These are phyloP conservation scores for Horisme vitalbata DNA, from an alignment of 2,888 invertebrate species.

Conservation along the genomic window DNA sequence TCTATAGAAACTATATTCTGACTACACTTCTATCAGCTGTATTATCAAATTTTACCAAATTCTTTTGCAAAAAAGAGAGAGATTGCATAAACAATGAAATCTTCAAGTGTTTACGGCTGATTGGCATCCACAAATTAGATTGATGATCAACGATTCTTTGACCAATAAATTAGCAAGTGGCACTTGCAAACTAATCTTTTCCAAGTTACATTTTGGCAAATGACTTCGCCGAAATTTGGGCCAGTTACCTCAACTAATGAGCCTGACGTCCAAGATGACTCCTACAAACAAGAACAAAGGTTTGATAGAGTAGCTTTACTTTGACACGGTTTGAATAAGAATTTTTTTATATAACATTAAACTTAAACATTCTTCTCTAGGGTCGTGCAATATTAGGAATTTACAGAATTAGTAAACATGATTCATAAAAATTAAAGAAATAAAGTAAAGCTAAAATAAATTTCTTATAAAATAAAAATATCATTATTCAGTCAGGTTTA, in stretches of 20 bases:
- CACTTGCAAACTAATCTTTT: constrained; percentile 50
- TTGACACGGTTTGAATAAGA: neutral
- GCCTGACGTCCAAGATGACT: constrained; percentile 74
- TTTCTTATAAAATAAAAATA: too few relatives aligned
- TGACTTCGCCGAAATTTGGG: constrained; percentile 71
- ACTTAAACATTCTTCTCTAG: neutral
- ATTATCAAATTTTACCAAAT: too few relatives aligned
- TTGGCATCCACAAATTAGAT: constrained; percentile 30
- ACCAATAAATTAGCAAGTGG: constrained; percentile 43
- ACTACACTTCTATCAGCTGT: too few relatives aligned
- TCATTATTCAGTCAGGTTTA: too few relatives aligned
- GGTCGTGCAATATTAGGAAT: too few relatives aligned
- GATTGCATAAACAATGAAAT: constrained; percentile 1
- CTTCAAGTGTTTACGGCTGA: constrained; percentile 24
- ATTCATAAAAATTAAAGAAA: too few relatives aligned
- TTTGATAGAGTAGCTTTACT: constrained; percentile 36
- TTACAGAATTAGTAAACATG: too few relatives aligned
- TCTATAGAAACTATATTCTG: too few relatives aligned
- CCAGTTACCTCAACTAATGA: constrained; percentile 78
- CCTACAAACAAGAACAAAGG: constrained; percentile 59
- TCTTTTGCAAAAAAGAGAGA: too few relatives aligned
- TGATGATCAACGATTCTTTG: constrained; percentile 33
- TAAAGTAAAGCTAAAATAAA: too few relatives aligned
- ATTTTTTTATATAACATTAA: neutral
- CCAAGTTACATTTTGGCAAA: constrained; percentile 59